Evolutionary conservation across 2,113 vertebrate species (phyloP), one percentile per base, ranked within the genome.

Genomic region (Dolichallabes microphthalmus): DNA sequence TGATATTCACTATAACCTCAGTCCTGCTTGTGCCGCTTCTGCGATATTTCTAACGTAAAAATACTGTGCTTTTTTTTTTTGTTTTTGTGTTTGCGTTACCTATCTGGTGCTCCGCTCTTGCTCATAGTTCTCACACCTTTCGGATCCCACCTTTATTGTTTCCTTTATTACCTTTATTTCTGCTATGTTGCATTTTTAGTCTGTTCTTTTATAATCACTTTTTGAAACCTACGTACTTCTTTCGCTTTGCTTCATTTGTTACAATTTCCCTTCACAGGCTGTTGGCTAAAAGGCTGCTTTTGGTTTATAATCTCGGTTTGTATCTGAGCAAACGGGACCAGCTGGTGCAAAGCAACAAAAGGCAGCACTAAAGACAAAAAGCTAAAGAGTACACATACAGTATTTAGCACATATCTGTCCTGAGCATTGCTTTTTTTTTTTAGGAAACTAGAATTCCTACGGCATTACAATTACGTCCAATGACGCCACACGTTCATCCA

Each of bases 331-430:
- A 68, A 83, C 68, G 45, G 20, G 61, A 82, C 77, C 80, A 78
- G 57, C 10, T n/a, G 66, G 85, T 85, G 78, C 66, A 74, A 85
- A 81, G 80, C 63, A 35, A 77, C 82, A 58, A 75, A 84, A 27
- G 45, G 35, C n/a, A 53, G 74, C 82, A 35, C 71, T 80, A 84
- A 77, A 86, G 68, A 86, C 83, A 87, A 52, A 87, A 52, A 74
- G 74, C 79, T 76, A 27, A 73, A 22, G 79, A 79, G 87, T 71
- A 74, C 83, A 63, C 73, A 52, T 71, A 52, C 64, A n/a, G n/a
- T n/a, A n/a, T n/a, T 73, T 71, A 45, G 19, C 12, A 30, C 79
- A 66, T 83, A 83, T 64, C 84, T 64, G 77, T 84, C 71, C 84
- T 78, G 53, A 68, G 64, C 64, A 10, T 75, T 57, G 25, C 11